phyloP scores from a whole-genome alignment of 2,888 invertebrate species.

The Camptogramma bilineatum region DNA sequence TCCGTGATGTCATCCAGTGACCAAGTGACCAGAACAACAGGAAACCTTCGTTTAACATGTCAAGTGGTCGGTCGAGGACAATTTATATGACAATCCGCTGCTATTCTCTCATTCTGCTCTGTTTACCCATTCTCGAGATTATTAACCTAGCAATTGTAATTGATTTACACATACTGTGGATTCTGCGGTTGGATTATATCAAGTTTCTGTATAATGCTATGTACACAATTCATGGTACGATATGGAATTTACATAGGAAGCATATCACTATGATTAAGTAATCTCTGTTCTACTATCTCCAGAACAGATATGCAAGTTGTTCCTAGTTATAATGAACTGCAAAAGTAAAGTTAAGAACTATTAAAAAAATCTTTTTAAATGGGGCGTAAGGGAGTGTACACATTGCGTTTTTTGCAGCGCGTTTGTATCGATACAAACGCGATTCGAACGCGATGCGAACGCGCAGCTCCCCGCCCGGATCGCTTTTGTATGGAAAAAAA shows the following conservation, averaged over 20 bases:
- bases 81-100: constrained; percentile 14
- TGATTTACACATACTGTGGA: constrained; percentile 32
- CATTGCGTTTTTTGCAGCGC: too few relatives aligned
- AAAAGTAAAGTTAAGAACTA: too few relatives aligned
- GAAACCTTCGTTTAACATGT: constrained; percentile 59
- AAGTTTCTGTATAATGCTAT: constrained; percentile 19
- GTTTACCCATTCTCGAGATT: constrained; percentile 11
- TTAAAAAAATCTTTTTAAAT: too few relatives aligned
- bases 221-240: background rate
- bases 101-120: constrained; percentile 17
- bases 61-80: constrained; percentile 43
- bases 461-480: too few relatives aligned
- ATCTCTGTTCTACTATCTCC: background rate
- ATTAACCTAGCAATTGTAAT: constrained; percentile 18
- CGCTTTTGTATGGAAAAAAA: too few relatives aligned
- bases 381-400: too few relatives aligned
- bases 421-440: too few relatives aligned
- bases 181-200: constrained; percentile 38
- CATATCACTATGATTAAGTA: background rate
- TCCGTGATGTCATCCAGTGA: constrained; percentile 55
- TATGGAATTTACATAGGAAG: background rate
- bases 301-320: too few relatives aligned
- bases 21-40: constrained; percentile 56
- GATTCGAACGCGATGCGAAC: too few relatives aligned
- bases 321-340: too few relatives aligned